Conservation (phyloP, 2,888 invertebrate genomes). For the Myopa testacea region DNA sequence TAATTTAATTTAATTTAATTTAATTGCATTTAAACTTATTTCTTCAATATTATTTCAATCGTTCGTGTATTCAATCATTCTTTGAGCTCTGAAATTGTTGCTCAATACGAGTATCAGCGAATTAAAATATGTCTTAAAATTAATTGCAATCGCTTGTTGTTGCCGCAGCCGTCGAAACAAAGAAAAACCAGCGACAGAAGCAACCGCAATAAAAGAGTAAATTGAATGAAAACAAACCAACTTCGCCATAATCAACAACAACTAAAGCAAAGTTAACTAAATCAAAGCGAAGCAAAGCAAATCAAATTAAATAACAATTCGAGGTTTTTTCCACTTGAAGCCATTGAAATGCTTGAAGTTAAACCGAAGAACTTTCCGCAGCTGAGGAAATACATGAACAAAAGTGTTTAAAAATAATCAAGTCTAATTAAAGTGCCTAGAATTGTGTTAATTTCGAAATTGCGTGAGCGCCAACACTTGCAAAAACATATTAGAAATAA, state of each 20-base stretch:
- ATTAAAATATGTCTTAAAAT: slow-evolving; percentile 18
- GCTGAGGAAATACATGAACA: neutral
- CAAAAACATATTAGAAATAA: neutral
- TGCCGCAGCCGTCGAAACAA: neutral
- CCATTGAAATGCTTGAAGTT: neutral
- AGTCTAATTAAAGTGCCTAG: neutral
- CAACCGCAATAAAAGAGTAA: neutral
- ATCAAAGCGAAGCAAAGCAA: neutral
- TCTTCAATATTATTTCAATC: too few species aligned
- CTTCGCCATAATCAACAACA: neutral
- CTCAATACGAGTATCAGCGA: slow-evolving; percentile 6
- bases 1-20: too few species aligned
- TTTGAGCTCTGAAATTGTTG: slow-evolving; percentile 2
- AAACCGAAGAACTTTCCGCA: neutral
- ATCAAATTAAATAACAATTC: neutral
- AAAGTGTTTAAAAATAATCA: slow-evolving; percentile 2
- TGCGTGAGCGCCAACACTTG: neutral
- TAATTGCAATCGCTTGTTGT: slow-evolving; percentile 16
- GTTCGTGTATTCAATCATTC: neutral
- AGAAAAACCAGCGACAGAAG: neutral
- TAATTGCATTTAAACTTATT: too few species aligned
- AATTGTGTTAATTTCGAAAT: slow-evolving; percentile 15
- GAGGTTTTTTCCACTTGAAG: slow-evolving; percentile 8
- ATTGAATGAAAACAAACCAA: neutral
- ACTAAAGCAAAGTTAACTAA: neutral